Percentiles rank a stretch among this genome's conserved stretches.
Evolutionary conservation across 2,113 vertebrate genomes (phyloP).

Genomic region (Thryonomys swinderianus): DNA sequence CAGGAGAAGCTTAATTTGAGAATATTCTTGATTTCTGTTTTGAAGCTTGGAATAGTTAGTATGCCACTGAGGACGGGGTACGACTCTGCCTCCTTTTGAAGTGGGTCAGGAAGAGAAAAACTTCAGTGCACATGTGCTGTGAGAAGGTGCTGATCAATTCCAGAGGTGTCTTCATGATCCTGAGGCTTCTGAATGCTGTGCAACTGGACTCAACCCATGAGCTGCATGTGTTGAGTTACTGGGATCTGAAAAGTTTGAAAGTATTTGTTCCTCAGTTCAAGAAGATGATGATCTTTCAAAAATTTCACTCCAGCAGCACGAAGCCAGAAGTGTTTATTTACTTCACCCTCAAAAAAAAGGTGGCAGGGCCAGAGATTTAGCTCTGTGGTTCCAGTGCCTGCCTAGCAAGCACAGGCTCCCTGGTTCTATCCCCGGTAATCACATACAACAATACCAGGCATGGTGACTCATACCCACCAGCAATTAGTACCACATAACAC

Average conservation of each 20-base stretch:
- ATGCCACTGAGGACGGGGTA: not conserved
- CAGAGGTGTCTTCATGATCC: not conserved
- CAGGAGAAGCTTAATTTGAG: not conserved
- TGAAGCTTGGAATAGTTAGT: fast-evolving
- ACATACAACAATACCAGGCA: no score
- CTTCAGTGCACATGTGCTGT: not conserved
- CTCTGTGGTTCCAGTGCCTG: no score
- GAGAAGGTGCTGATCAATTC: not conserved
- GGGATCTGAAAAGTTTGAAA: not conserved
- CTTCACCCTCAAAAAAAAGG: no score
- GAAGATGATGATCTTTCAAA: not conserved
- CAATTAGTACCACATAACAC: no score
- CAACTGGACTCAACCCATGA: not conserved
- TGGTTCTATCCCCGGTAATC: no score
- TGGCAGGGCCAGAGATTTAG: no score
- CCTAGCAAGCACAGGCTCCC: no score
- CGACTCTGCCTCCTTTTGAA: not conserved
- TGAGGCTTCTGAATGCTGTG: not conserved
- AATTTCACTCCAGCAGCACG: fast-evolving
- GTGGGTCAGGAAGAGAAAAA: not conserved
- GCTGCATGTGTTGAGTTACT: not conserved
- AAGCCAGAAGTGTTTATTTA: not conserved
- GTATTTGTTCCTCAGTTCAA: not conserved
- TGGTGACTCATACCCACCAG: no score
- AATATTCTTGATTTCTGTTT: not conserved